These are phyloP conservation scores for Lophochroa leadbeateri DNA, from an alignment of 2,113 vertebrate genomes.

Conservation along the genomic window DNA sequence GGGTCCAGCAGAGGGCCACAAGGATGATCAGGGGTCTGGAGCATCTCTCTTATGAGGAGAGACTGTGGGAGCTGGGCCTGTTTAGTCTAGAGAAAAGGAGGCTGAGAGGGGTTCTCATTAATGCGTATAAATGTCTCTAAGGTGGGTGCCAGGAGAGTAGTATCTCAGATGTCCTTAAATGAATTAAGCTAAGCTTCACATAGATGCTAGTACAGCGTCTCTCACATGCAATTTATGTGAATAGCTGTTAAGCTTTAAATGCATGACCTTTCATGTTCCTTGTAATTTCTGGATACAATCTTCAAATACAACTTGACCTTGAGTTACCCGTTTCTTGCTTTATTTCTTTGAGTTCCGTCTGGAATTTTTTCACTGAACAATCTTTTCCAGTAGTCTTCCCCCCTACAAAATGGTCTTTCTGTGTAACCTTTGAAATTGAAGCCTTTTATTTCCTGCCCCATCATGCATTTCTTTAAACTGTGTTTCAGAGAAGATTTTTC, in stretches of 20 bases:
- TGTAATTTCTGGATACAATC: neutral
- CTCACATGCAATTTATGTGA: neutral
- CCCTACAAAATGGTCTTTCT: neutral
- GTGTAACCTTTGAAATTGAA: neutral
- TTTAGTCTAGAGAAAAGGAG: neutral
- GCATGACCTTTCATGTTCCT: neutral
- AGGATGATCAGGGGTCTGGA: neutral
- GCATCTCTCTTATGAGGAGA: neutral
- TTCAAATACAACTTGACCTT: neutral
- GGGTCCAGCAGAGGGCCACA: too few species aligned
- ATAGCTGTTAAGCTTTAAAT: neutral
- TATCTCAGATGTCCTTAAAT: neutral
- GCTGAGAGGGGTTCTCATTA: neutral
- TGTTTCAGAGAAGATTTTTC: neutral
- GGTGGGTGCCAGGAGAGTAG: neutral
- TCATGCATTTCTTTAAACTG: neutral
- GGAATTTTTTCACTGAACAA: neutral
- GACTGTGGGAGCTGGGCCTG: neutral
- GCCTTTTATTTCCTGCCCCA: neutral
- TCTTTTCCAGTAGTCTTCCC: neutral
- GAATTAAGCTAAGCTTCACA: neutral
- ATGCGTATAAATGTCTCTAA: neutral
- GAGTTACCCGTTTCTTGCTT: neutral
- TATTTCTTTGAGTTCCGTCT: neutral
- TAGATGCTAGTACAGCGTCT: neutral